Evolutionary conservation across 2,888 invertebrate species (phyloP), one percentile per base, ranked within the genome.

Genomic region (Maniola hyperantus): DNA sequence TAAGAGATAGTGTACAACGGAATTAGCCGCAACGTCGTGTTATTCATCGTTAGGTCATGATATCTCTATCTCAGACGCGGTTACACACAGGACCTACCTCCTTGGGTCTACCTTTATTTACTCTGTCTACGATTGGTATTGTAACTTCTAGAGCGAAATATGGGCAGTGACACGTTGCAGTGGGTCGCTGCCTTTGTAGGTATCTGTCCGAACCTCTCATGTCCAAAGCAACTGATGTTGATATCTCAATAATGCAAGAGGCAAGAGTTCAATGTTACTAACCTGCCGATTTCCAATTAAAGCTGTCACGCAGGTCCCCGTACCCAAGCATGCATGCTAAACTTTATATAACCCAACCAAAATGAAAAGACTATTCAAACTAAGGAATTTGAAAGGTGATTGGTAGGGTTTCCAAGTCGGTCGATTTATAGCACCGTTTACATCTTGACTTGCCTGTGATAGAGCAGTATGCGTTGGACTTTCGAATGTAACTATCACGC

Each of bases 381-480:
- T 33, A 48, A 44, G 34, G 15, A 57, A 51, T 33, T 34, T 66
- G 68, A 59, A 42, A 18, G 59, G 59, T 54, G 46, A 69, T 70
- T 79, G 79, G 81, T 1, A 78, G 64, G 65, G 63, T 67, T 71
- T 71, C 70, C 66, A 65, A 75, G 69, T 72, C 71, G 72, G 74
- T 65, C 68, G 75, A 64, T 64, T 75, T 71, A 73, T 72, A 74
- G 77, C 78, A 77, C 76, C 78, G 66, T 78, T 67, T 79, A 77
- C 77, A 75, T 77, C 84, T 82, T 83, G 84, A 83, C 77, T 76
- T 81, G 83, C 84, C 84, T 81, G 77, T 79, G 71, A 72, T 26
- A 70, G 74, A 80, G 80, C 89, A 90, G 89, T 90, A 80, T 74
- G 81, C 84, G 88, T 85, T 87, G 86, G 89, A 86, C 91, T 90